Evolutionary conservation across 2,888 invertebrate species (phyloP).

Genomic region (Drosophila buzzatii): DNA sequence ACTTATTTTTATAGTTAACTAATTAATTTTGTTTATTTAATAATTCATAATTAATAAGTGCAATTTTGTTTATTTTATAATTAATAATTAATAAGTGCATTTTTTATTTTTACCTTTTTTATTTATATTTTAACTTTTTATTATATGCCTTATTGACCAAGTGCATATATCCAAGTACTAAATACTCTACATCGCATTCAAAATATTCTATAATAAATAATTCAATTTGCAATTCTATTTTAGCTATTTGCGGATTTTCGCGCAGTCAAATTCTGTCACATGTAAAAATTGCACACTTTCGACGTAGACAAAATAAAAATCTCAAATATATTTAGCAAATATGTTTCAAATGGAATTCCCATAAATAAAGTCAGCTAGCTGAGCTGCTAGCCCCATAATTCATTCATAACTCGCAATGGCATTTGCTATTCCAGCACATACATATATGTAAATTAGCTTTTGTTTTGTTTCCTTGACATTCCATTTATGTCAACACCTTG

Average conservation of each 20-base stretch:
- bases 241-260: neutral
- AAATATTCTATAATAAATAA: neutral
- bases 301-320: neutral
- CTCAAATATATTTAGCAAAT: conserved; percentile 2
- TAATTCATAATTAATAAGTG: too few species aligned
- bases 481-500: conserved; percentile 42
- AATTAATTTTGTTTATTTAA: too few species aligned
- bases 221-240: neutral
- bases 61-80: too few species aligned
- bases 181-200: too few species aligned
- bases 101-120: too few species aligned
- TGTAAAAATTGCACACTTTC: neutral
- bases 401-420: conserved; percentile 12
- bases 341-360: neutral
- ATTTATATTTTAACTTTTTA: too few species aligned
- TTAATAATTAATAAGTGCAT: too few species aligned
- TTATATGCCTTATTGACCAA: too few species aligned
- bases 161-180: too few species aligned
- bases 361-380: conserved; percentile 10
- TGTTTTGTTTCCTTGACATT: conserved; percentile 17
- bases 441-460: conserved; percentile 25
- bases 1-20: too few species aligned
- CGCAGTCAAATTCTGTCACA: neutral
- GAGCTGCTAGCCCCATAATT: conserved; percentile 3
- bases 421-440: conserved; percentile 4